Evolutionary conservation across 53 echinoderm and acorn worm species (phyloP).

Genomic region (Apostichopus leukothele): DNA sequence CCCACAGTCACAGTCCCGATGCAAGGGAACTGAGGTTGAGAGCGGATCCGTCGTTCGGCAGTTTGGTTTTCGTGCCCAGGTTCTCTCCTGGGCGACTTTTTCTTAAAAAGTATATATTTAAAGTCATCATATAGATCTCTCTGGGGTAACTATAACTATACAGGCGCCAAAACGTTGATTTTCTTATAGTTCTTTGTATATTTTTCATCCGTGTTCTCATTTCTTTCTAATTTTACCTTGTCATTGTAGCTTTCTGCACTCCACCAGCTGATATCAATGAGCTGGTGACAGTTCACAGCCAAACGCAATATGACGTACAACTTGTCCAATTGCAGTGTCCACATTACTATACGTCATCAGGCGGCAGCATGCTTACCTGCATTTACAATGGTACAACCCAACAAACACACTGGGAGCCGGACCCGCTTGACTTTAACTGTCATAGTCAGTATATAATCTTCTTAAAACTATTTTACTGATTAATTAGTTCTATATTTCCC

Average conservation of each 20-base stretch:
- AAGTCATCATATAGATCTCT: too few relatives aligned
- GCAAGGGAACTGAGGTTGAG: too few relatives aligned
- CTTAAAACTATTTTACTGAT: background rate
- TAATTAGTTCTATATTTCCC: too few relatives aligned
- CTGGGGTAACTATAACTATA: too few relatives aligned
- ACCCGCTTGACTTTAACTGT: background rate
- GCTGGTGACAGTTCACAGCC: background rate
- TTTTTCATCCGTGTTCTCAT: too few relatives aligned
- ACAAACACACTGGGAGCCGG: background rate
- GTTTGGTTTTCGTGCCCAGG: too few relatives aligned
- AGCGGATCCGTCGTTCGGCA: too few relatives aligned
- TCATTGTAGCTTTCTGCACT: background rate
- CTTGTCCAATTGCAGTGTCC: constrained; percentile 4
- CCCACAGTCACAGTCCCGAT: too few relatives aligned
- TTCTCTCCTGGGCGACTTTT: too few relatives aligned
- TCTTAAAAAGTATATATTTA: too few relatives aligned
- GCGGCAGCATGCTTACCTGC: background rate
- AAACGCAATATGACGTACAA: background rate
- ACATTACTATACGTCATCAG: background rate
- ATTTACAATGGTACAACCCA: background rate
- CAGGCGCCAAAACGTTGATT: too few relatives aligned
- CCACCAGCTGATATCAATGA: background rate
- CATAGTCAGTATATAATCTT: background rate
- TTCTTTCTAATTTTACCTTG: background rate
- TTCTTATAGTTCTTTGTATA: too few relatives aligned